Conservation (phyloP, 1,140 invertebrate species). For the Drosophila repleta region DNA sequence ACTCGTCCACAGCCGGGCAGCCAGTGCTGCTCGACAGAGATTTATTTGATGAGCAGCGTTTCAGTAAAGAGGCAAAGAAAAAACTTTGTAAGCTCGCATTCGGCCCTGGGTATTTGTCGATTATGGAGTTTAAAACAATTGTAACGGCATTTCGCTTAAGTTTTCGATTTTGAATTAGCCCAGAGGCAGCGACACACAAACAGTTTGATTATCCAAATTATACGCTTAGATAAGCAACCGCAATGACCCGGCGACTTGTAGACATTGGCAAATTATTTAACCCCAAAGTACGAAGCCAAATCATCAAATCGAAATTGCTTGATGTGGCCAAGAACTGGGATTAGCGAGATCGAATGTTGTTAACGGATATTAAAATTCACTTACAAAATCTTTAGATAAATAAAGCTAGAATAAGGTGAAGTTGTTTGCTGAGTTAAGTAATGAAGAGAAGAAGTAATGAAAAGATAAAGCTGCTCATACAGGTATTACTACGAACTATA, state of each 20-base stretch:
- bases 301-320: conserved; percentile 21
- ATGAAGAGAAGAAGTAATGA: too few species aligned
- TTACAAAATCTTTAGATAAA: too few species aligned
- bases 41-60: conserved; percentile 75
- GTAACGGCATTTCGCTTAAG: conserved; percentile 56
- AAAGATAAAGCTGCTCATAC: too few species aligned
- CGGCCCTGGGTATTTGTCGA: conserved; percentile 44
- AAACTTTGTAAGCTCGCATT: conserved; percentile 54
- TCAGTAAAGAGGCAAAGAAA: conserved; percentile 2
- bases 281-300: conserved; percentile 11
- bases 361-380: background rate
- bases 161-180: conserved; percentile 46
- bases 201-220: conserved; percentile 46
- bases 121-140: conserved; percentile 65
- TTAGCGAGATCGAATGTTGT: background rate
- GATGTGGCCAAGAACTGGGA: background rate
- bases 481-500: too few species aligned
- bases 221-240: conserved; percentile 23
- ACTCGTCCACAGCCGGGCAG: conserved; percentile 40
- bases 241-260: conserved; percentile 31
- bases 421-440: too few species aligned
- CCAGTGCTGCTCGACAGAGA: conserved; percentile 68
- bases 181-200: conserved; percentile 29
- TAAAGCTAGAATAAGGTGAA: too few species aligned
- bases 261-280: conserved; percentile 19